Evolutionary conservation across 2,888 invertebrate species (phyloP).

Genomic region (Elysia crispata): DNA sequence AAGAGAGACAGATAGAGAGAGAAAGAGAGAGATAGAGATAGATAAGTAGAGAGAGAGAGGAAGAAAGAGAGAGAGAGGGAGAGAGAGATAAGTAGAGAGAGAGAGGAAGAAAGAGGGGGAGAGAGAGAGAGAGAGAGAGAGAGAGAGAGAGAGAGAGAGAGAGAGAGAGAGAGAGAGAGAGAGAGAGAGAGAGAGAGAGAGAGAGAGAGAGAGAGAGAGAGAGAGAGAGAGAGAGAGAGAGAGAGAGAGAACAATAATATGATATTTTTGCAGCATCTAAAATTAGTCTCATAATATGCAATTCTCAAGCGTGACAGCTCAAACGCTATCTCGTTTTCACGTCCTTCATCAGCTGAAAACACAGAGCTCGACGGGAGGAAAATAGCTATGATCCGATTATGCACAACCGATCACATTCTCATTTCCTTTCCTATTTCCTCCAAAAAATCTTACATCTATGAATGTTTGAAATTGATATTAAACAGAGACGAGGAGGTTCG

Average conservation of each 20-base stretch:
- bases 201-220: background rate
- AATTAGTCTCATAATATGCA: no score
- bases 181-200: background rate
- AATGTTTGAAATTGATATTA: background rate
- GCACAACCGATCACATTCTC: no score
- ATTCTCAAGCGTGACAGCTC: no score
- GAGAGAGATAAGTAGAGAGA: background rate
- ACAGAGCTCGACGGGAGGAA: background rate
- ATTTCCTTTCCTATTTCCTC: background rate
- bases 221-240: background rate
- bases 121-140: background rate
- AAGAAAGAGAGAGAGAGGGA: background rate
- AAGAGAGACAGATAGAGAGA: background rate
- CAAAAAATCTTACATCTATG: background rate
- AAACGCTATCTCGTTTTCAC: no score
- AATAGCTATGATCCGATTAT: background rate
- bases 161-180: conserved; percentile 3
- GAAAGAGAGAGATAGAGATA: background rate
- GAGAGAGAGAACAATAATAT: no score
- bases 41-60: background rate
- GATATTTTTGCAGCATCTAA: no score
- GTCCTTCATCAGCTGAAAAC: no score
- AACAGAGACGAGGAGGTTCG: no score
- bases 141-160: conserved; percentile 1
- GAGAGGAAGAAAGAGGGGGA: background rate